Evolutionary conservation across 1,140 invertebrate species (phyloP).

Genomic region (Pinna nobilis): DNA sequence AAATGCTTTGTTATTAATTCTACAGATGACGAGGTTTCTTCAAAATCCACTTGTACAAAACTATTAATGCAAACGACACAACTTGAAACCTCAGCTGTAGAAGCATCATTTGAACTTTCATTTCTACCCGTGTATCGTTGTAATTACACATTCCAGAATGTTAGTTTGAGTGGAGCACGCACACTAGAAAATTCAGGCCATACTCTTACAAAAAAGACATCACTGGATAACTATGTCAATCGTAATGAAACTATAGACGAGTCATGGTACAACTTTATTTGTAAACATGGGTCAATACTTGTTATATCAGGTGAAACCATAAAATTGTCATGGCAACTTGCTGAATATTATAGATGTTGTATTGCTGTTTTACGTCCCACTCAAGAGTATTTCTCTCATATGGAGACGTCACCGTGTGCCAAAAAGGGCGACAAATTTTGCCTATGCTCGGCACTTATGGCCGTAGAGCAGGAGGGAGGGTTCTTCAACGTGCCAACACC

Average conservation of each 20-base stretch:
- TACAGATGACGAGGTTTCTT: conserved; percentile 13
- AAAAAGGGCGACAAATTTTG: too few relatives aligned
- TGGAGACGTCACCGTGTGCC: too few relatives aligned
- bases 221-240: conserved; percentile 35
- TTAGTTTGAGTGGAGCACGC: conserved; percentile 31
- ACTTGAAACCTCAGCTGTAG: conserved; percentile 32
- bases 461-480: too few relatives aligned
- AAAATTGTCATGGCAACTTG: conserved; percentile 28
- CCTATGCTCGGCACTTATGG: too few relatives aligned
- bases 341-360: conserved; percentile 25
- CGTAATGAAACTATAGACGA: conserved; percentile 5
- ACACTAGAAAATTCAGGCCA: conserved; percentile 27
- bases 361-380: too few relatives aligned
- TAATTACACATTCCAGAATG: conserved; percentile 34
- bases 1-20: conserved; percentile 27
- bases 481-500: too few relatives aligned
- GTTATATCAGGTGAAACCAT: conserved; percentile 28
- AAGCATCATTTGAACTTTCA: conserved; percentile 40
- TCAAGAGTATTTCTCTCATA: too few relatives aligned
- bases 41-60: conserved; percentile 45
- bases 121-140: conserved; percentile 33
- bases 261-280: conserved; percentile 30
- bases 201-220: conserved; percentile 24
- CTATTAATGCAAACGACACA: conserved; percentile 38
- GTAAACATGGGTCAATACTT: conserved; percentile 28